Conservation (phyloP, 2,888 invertebrate species). For the Baronia brevicornis region DNA sequence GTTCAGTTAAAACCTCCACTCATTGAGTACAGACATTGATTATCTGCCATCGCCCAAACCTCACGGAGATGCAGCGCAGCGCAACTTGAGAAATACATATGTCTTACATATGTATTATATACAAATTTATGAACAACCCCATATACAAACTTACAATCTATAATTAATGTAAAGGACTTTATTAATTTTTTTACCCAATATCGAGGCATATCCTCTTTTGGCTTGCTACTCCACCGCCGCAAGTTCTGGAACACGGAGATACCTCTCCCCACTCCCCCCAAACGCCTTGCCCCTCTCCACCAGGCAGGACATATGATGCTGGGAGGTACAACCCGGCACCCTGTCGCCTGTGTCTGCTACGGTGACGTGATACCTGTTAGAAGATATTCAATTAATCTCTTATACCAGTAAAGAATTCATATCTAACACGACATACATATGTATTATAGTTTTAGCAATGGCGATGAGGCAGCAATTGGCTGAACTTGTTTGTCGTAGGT, state of each 20-base stretch:
- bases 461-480: no score
- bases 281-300: conserved; percentile 79
- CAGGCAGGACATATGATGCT: conserved; percentile 82
- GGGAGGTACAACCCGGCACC: conserved; percentile 83
- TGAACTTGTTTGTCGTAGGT: no score
- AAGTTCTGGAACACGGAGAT: conserved; percentile 90
- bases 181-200: conserved; percentile 62
- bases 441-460: no score
- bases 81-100: no score
- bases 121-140: no score
- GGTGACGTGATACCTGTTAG: conserved; percentile 70
- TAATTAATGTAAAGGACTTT: not conserved
- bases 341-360: conserved; percentile 85
- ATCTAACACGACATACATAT: no score
- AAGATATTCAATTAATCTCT: not conserved
- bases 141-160: no score
- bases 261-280: conserved; percentile 92
- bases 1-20: no score
- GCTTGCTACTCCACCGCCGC: conserved; percentile 94
- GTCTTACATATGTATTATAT: no score
- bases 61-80: no score
- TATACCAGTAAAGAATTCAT: not conserved
- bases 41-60: no score
- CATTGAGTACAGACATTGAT: no score
- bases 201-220: conserved; percentile 87